A percentile compares a stretch with the other conserved stretches of the same genome.
These are phyloP conservation scores for Epinephelus lanceolatus DNA, from an alignment of 2,113 vertebrate species.

Conservation along the genomic window DNA sequence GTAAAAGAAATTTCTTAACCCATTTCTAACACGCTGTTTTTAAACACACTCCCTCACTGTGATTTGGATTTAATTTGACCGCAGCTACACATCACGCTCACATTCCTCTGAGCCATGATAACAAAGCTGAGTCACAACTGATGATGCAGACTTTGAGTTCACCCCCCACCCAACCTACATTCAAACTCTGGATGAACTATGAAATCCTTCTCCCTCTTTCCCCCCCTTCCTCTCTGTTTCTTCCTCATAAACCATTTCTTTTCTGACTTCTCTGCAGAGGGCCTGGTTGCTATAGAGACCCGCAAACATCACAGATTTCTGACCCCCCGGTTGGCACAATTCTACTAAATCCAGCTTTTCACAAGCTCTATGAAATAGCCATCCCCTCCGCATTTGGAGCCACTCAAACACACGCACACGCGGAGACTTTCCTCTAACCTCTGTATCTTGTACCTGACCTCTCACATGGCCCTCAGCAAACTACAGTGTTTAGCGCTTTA, in stretches of 20 bases:
- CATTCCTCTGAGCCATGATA: constrained; percentile 21
- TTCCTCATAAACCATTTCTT: constrained; percentile 47
- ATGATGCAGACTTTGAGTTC: constrained; percentile 40
- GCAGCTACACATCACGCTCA: constrained; percentile 28
- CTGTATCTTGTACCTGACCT: constrained; percentile 67
- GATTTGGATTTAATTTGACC: constrained; percentile 24
- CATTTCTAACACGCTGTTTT: constrained; percentile 16
- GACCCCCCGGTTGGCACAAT: constrained; percentile 65
- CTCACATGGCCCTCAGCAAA: constrained; percentile 63
- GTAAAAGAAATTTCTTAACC: constrained; percentile 6
- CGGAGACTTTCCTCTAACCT: constrained; percentile 41
- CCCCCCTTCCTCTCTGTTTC: neutral
- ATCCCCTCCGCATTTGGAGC: constrained; percentile 33
- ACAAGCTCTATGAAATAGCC: constrained; percentile 59
- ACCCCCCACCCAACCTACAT: neutral
- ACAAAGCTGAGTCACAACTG: constrained; percentile 60
- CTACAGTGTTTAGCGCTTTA: constrained; percentile 70
- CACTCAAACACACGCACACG: constrained; percentile 27
- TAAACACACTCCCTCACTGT: constrained; percentile 14
- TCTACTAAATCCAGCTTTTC: constrained; percentile 71
- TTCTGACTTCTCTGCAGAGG: constrained; percentile 59
- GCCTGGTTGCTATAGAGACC: constrained; percentile 67
- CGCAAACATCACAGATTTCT: constrained; percentile 66
- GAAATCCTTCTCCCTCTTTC: constrained; percentile 43
- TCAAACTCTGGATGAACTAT: constrained; percentile 64